Conservation (phyloP, 2,888 invertebrate species). For the Eristalis tenax region DNA sequence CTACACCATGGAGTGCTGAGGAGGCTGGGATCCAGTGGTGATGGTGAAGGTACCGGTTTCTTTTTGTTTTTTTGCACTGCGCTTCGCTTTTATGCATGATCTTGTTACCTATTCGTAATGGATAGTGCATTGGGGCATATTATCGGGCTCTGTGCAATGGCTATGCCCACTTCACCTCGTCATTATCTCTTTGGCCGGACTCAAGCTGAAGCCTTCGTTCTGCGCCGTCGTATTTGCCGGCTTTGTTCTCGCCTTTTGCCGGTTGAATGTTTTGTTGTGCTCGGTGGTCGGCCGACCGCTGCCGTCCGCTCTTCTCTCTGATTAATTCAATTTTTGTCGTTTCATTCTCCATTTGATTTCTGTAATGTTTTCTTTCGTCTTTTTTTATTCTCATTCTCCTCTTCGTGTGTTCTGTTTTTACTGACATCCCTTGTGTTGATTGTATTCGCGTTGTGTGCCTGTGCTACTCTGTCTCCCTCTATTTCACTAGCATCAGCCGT, state of each 20-base stretch:
- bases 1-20: neutral
- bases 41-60: conserved; percentile 33
- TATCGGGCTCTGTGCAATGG: conserved; percentile 34
- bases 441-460: neutral
- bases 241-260: conserved; percentile 22
- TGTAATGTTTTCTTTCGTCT: conserved; percentile 7
- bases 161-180: conserved; percentile 21
- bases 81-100: conserved; percentile 55
- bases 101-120: conserved; percentile 68
- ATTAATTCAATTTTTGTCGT: conserved; percentile 48
- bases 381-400: neutral
- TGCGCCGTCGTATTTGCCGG: neutral
- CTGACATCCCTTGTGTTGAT: conserved; percentile 7
- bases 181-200: neutral
- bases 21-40: neutral
- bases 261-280: neutral
- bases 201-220: neutral
- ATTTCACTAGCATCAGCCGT: neutral
- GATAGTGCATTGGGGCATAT: conserved; percentile 52
- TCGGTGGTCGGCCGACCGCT: neutral
- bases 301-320: conserved; percentile 13
- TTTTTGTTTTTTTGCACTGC: neutral
- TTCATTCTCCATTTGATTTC: conserved; percentile 43
- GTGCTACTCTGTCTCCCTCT: neutral
- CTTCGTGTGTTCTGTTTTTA: neutral